phyloP scores from a whole-genome alignment of 2,797 vertebrate species.

The Apodemus agrarius region DNA sequence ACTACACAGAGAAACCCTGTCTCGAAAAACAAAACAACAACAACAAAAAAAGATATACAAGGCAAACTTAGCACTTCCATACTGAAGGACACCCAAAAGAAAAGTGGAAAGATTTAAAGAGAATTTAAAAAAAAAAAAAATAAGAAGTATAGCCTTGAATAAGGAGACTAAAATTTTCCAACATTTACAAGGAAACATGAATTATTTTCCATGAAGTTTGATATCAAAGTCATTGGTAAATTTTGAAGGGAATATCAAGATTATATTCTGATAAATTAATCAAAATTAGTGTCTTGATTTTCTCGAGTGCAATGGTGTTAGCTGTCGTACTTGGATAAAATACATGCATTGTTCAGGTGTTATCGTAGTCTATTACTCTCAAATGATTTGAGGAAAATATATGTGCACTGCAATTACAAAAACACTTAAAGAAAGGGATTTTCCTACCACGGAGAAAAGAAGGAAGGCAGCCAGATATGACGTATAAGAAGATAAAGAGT shows the following conservation, averaged over 20 bases:
- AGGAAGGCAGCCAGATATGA: background rate
- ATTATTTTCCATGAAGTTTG: background rate
- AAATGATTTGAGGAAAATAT: background rate
- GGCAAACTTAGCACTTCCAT: background rate
- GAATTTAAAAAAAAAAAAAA: background rate
- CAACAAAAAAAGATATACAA: conserved; percentile 7
- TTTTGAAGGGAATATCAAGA: background rate
- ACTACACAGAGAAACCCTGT: too few relatives aligned
- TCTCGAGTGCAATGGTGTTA: background rate
- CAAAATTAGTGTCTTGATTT: background rate
- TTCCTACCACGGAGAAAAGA: background rate
- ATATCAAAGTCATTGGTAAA: background rate
- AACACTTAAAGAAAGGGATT: background rate
- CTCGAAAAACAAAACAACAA: too few relatives aligned
- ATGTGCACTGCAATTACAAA: background rate
- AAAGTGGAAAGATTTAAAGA: background rate
- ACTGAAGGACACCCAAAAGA: background rate
- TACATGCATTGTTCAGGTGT: background rate
- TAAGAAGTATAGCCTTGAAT: background rate
- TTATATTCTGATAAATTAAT: background rate
- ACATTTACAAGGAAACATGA: background rate
- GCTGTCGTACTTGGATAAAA: background rate
- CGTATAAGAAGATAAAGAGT: conserved; percentile 12
- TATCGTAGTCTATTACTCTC: background rate
- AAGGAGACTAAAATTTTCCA: background rate